Base-by-base conservation (phyloP, 2,113 vertebrate species). In the Rutilus rutilus region DNA sequence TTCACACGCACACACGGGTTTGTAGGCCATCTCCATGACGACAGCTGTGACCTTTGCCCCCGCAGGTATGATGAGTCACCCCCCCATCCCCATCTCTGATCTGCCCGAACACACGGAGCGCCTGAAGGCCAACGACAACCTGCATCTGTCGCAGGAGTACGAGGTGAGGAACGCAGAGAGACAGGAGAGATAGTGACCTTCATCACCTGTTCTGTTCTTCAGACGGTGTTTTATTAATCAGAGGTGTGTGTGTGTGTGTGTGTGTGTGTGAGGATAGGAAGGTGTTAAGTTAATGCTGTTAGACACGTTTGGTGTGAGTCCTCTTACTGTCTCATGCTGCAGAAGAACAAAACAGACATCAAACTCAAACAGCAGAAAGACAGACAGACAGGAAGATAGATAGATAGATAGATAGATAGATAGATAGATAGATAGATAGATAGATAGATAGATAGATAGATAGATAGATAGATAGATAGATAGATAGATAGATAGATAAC, bases 71-170 rank as follows among this genome's bases (percentile, higher is more conserved):
- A 96, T 98, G 91, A 99, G 95, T 94, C 98, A 99, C 90, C 98
- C 98, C 0, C 97, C 97, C 11, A 97, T 99, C 92, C 96, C 97
- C 2, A 96, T 98, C 90, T 92, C 95, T 0, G 98, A 98, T 90
- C 96, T 99, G 92, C 96, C 96, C 0, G 98, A 99, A 92, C 97
- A 99, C 95, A 98, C 97, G 0, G 98, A 99, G 89, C 94, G 97
- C 83, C 95, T 99, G 91, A 98, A 98, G 92, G 98, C 98, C 75
- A 99, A 99, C 19, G 98, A 99, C 95, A 99, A 98, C 94, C 96
- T 99, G 91, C 96, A 97, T 89, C 96, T 99, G 62, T 99, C 98
- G 14, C 98, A 99, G 93, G 98, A 99, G 90, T 99, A 99, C 1
- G 98, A 99, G 97, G 98, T 99, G 94, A 92, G 25, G 54, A 65